Evolutionary conservation across 2,888 invertebrate genomes (phyloP).

Genomic region (Drosophila leonis): DNA sequence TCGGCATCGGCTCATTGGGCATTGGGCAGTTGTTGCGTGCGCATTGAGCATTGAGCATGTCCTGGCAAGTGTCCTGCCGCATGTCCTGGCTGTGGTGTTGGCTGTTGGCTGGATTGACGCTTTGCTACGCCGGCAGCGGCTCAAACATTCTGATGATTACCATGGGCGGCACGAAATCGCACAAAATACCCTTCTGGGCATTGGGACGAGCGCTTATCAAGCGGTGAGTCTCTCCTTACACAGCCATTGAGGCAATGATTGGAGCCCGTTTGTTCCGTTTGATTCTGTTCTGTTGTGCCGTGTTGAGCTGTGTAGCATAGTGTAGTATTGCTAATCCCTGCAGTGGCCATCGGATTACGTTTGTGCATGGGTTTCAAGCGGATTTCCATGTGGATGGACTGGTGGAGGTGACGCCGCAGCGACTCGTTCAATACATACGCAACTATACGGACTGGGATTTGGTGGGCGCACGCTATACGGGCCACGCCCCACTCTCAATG

Average conservation of each 20-base stretch:
- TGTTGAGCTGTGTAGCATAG: conserved; percentile 10
- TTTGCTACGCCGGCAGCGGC: conserved; percentile 14
- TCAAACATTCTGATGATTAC: conserved; percentile 86
- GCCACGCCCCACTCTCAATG: conserved; percentile 89
- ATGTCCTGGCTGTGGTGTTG: conserved; percentile 31
- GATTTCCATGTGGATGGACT: conserved; percentile 89
- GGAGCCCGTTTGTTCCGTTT: background rate
- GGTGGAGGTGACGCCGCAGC: conserved; percentile 84
- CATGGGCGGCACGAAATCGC: conserved; percentile 93
- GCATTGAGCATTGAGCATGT: conserved; percentile 27
- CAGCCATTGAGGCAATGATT: background rate
- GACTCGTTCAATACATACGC: conserved; percentile 90
- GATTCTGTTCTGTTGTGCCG: background rate
- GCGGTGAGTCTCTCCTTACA: conserved; percentile 83
- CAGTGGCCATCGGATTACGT: conserved; percentile 91
- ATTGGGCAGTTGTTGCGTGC: conserved; percentile 27
- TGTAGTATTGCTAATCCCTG: conserved; percentile 46
- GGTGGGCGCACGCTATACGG: conserved; percentile 90
- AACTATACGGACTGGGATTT: conserved; percentile 92
- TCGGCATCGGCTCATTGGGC: conserved; percentile 64
- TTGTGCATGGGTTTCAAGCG: conserved; percentile 90
- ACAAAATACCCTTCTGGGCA: conserved; percentile 92
- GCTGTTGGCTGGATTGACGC: conserved; percentile 37
- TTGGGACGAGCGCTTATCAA: conserved; percentile 89
- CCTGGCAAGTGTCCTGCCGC: conserved; percentile 21